Evolutionary conservation across 2,113 vertebrate genomes (phyloP).

Genomic region (Aix galericulata): DNA sequence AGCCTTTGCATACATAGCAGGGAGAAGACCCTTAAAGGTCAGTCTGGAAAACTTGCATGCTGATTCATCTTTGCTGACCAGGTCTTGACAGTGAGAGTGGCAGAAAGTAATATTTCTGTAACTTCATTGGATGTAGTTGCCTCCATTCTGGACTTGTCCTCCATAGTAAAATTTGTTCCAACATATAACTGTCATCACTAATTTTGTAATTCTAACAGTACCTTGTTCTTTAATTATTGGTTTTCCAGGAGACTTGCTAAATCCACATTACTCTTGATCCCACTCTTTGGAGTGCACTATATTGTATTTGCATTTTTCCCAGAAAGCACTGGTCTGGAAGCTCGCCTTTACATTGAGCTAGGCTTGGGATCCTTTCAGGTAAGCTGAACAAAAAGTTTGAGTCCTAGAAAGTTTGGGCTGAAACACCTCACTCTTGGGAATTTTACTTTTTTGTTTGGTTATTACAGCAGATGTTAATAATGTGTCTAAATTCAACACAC

Average conservation of each 20-base stretch:
- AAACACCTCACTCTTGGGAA: neutral
- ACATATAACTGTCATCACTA: accelerated
- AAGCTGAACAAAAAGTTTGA: neutral
- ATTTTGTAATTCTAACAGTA: neutral
- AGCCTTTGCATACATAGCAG: neutral
- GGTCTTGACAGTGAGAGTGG: accelerated
- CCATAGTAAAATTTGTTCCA: neutral
- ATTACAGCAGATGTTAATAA: neutral
- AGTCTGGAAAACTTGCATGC: neutral
- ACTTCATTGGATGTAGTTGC: neutral
- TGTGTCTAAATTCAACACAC: neutral
- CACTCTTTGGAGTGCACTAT: slow-evolving; percentile 76
- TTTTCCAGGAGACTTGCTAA: slow-evolving; percentile 71
- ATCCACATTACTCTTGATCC: slow-evolving; percentile 72
- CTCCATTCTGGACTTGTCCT: neutral
- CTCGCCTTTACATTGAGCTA: slow-evolving; percentile 70
- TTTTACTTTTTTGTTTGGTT: neutral
- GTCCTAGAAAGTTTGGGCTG: neutral
- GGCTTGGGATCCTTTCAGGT: slow-evolving; percentile 76
- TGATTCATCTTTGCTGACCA: neutral
- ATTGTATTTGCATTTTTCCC: slow-evolving; percentile 72
- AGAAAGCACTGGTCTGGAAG: slow-evolving; percentile 66
- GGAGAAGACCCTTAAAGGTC: neutral
- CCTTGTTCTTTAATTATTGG: neutral
- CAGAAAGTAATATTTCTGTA: neutral